These are phyloP conservation scores for Cynopterus sphinx DNA, from an alignment of 2,797 vertebrate genomes.

Conservation along the genomic window DNA sequence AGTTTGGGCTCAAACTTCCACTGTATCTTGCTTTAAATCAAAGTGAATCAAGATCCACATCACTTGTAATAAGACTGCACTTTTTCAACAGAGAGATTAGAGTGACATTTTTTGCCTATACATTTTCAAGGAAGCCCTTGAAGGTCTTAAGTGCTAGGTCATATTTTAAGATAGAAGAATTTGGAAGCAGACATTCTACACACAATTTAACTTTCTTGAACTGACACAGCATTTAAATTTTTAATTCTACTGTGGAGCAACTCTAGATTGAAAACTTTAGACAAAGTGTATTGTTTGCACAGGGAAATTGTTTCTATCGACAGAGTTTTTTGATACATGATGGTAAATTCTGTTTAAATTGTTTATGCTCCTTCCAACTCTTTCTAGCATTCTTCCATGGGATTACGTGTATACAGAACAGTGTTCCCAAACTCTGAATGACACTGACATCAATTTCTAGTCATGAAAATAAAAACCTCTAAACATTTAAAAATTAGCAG, in stretches of 20 bases:
- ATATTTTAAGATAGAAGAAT: neutral
- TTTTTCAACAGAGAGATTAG: neutral
- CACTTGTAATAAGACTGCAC: neutral
- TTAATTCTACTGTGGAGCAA: constrained; percentile 4
- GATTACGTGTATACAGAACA: neutral
- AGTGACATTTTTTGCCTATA: neutral
- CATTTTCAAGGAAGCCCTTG: neutral
- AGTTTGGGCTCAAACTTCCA: neutral
- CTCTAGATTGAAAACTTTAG: neutral
- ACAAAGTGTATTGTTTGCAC: neutral
- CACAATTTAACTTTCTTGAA: neutral
- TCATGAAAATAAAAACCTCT: neutral
- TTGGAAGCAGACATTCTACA: neutral
- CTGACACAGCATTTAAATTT: neutral
- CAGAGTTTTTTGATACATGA: neutral
- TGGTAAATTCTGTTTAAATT: neutral
- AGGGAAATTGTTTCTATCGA: neutral
- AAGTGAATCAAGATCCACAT: neutral
- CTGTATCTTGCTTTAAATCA: neutral
- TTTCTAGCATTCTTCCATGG: neutral
- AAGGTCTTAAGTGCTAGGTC: neutral
- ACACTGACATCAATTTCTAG: neutral
- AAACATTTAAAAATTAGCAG: neutral
- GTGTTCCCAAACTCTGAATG: neutral
- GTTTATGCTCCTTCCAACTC: neutral